Base-by-base conservation (phyloP, 92 coral and sea anemone genomes). In the Plumapathes pennacea region DNA sequence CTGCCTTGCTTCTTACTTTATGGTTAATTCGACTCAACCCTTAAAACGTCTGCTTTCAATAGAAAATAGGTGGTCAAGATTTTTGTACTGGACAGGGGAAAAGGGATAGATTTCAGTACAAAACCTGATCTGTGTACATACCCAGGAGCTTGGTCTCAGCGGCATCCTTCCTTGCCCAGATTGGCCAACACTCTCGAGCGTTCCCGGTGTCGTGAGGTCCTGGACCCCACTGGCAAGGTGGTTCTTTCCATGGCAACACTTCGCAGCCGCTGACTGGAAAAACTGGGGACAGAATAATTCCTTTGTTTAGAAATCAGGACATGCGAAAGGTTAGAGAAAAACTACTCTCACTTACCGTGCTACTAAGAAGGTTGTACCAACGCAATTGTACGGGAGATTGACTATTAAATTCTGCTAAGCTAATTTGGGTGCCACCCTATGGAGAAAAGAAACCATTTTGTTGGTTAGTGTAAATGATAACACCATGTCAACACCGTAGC, bases 81-180 rank as follows among this genome's bases (percentile, higher is more conserved):
- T n/a, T n/a, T n/a, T n/a, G n/a, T n/a, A n/a, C n/a, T n/a, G n/a
- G n/a, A n/a, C n/a, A n/a, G n/a, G n/a, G n/a, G n/a, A n/a, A n/a
- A n/a, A n/a, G n/a, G n/a, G n/a, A n/a, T n/a, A n/a, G n/a, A n/a
- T n/a, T n/a, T n/a, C n/a, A n/a, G n/a, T n/a, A n/a, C n/a, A n/a
- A n/a, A n/a, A n/a, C n/a, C n/a, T n/a, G n/a, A n/a, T n/a, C n/a
- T n/a, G n/a, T n/a, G 0, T 18, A 80, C 89, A 43, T 54, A 92
- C 98, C 96, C 96, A 92, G 25, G 98, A 92, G 56, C 68, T 92
- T 5, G 98, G 98, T 29, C 98, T 80, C 12, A 84, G 65, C 25
- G 54, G 68, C 46, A 59, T 53, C 10, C 48, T 81, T 20, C 69
- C 74, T 34, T 63, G 62, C 10, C 59, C 70, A 6, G 89, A 46